Evolutionary conservation across 1,140 invertebrate genomes (phyloP).

Genomic region (Triops cancriformis): DNA sequence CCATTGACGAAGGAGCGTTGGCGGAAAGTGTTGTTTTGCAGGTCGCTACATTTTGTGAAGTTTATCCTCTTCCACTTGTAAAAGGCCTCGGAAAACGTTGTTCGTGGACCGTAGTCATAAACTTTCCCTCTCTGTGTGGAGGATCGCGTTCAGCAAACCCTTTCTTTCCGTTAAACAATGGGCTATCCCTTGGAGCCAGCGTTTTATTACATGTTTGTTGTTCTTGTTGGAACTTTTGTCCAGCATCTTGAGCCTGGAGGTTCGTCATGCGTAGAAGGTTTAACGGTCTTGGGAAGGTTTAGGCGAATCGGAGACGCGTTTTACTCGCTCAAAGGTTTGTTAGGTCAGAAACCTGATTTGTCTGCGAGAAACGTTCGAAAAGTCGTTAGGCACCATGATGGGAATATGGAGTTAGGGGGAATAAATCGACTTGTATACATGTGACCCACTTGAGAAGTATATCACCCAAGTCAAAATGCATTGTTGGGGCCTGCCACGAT

Average conservation of each 20-base stretch:
- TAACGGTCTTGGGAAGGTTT: not conserved
- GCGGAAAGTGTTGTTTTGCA: no score
- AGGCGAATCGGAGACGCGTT: no score
- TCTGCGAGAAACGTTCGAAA: not conserved
- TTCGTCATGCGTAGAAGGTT: not conserved
- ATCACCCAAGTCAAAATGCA: not conserved
- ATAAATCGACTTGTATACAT: not conserved
- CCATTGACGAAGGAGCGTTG: no score
- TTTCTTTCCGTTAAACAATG: not conserved
- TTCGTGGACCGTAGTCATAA: no score
- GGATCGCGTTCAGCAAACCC: not conserved
- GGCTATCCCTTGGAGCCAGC: not conserved
- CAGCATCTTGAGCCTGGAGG: not conserved
- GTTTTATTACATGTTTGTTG: not conserved
- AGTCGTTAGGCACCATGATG: not conserved
- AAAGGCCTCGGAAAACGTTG: no score
- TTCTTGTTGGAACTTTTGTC: not conserved
- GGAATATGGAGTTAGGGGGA: not conserved
- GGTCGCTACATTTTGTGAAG: no score
- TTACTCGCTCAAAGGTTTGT: not conserved
- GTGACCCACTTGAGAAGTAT: slow-evolving; percentile 9
- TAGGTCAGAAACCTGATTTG: not conserved
- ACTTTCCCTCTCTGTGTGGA: no score
- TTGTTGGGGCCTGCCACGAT: not conserved
- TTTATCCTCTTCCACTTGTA: no score